These are phyloP conservation scores for Linhomoeus sp. DNA, from an alignment of 2,888 invertebrate species.

Conservation along the genomic window DNA sequence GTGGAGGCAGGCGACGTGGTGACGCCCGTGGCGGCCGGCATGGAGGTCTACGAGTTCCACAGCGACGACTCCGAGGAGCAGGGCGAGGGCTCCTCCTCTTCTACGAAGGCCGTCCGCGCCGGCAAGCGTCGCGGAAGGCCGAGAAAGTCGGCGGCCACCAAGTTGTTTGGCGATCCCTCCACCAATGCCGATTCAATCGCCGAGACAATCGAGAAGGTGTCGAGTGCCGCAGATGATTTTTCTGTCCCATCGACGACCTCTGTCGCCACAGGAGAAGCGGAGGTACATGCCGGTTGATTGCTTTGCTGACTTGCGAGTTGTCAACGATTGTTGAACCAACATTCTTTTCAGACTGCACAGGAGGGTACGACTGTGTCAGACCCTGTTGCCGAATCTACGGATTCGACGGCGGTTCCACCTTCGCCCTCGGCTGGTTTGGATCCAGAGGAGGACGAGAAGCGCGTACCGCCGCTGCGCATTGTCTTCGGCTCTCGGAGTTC, in stretches of 20 bases:
- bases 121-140: neutral
- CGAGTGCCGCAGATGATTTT: too few species aligned
- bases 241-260: neutral
- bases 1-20: neutral
- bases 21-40: neutral
- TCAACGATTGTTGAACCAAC: too few species aligned
- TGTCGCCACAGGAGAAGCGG: neutral
- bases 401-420: too few species aligned
- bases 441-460: neutral
- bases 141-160: neutral
- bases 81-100: neutral
- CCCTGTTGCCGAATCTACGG: too few species aligned
- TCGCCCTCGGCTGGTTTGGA: too few species aligned
- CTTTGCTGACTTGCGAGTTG: too few species aligned
- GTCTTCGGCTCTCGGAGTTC: neutral
- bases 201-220: too few species aligned
- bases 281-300: neutral
- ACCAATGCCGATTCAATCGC: too few species aligned
- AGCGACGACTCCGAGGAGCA: conserved; percentile 5
- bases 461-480: conserved; percentile 4
- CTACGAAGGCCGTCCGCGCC: neutral
- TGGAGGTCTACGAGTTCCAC: conserved; percentile 6
- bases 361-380: too few species aligned
- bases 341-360: too few species aligned
- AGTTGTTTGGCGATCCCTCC: neutral